phyloP scores from a whole-genome alignment of 2,888 invertebrate genomes.

The Adelphocoris suturalis region DNA sequence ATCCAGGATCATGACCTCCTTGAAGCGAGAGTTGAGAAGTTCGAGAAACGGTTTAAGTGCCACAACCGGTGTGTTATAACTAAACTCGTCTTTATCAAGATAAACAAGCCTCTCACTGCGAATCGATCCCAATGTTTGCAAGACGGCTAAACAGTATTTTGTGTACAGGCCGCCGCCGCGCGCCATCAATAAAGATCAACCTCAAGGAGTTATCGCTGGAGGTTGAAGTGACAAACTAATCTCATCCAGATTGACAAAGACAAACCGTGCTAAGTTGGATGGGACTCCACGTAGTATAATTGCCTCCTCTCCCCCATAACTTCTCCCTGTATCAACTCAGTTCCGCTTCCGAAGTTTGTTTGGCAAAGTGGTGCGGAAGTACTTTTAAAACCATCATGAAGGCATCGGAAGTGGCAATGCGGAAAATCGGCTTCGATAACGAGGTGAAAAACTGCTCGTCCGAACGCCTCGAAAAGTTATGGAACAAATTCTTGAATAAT shows the following conservation, averaged over 20 bases:
- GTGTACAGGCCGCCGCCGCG: neutral
- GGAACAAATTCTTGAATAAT: neutral
- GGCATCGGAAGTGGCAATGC: neutral
- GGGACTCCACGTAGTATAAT: neutral
- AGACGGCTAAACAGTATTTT: neutral
- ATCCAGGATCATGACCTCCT: too few species aligned
- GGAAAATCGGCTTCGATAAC: neutral
- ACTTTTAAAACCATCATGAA: neutral
- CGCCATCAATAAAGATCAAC: conserved; percentile 23
- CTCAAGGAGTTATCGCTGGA: neutral
- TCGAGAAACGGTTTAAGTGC: too few species aligned
- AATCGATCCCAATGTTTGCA: neutral
- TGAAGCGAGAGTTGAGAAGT: too few species aligned
- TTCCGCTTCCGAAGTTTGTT: neutral
- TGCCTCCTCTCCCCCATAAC: neutral
- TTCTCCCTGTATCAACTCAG: conserved; percentile 14
- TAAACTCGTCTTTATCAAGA: neutral
- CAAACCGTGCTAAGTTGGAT: conserved; percentile 17
- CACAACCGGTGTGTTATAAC: too few species aligned
- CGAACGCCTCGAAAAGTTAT: neutral
- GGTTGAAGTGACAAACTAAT: conserved; percentile 29
- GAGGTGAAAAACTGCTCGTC: neutral
- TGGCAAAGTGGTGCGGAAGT: neutral
- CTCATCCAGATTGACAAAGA: conserved; percentile 37
- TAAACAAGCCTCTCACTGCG: neutral